Base-by-base conservation (phyloP, 2,113 vertebrate genomes). In the Lepidothrix coronata region DNA sequence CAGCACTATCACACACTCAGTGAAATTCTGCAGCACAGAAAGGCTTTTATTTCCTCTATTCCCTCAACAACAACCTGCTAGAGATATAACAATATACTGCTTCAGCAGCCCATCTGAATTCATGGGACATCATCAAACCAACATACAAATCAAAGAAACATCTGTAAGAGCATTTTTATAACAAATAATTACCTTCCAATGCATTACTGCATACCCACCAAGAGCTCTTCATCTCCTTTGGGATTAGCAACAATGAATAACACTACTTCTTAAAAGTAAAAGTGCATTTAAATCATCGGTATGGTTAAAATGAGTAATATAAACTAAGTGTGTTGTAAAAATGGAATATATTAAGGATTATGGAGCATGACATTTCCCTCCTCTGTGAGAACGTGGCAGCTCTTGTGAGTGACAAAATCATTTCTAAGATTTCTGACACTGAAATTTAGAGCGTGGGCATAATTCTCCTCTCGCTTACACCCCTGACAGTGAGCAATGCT, bases 151-250 rank as follows among this genome's bases (percentile, higher is more conserved):
- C 79, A 89, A 93, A 90, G 85, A 86, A 90, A 93, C 70, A 68
- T 54, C 82, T 68, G 7, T 78, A 96, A 91, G 68, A 75, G 76
- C 91, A 87, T 88, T 96, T 93, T 86, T 89, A 91, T 92, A 95
- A 92, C 67, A 89, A 96, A 96, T 96, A 94, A 96, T 94, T 97
- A 86, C 85, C 57, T 91, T 86, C 68, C 84, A 83, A 88, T 92
- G 82, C 88, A 93, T 90, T 93, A 94, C 43, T 88, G 54, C 95
- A 71, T 37, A 89, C 80, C 85, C 65, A 89, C 51, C 52, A 86
- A 86, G 81, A 88, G 88, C 80, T 87, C 85, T 84, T 74, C 31
- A 49, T 72, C 85, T 94, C 93, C 93, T 78, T 39, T 89, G 95
- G 91, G 96, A 95, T 88, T 90, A 88, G 68, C 33, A 86, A 63